Evolutionary conservation across 2,888 invertebrate genomes (phyloP), one percentile per base, ranked within the genome.

Genomic region (Xestia xanthographa): DNA sequence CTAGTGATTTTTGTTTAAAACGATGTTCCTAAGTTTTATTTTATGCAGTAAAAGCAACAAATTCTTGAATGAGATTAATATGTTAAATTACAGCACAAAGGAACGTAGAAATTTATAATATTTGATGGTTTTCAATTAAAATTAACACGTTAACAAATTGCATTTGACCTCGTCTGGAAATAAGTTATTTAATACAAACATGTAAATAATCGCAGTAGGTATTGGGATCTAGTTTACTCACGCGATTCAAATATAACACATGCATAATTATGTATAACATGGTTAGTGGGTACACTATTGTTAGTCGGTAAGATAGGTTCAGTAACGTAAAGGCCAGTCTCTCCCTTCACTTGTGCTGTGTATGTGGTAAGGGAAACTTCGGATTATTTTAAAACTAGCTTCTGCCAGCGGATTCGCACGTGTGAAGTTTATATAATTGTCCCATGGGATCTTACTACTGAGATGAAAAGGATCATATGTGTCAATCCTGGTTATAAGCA

Each of bases 221-320:
- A 73, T 80, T 67, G 70, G 69, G 63, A 80, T 73, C 58, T 70
- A 65, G 75, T 72, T 53, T 56, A 65, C 53, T 60, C 77, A 80
- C 70, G 84, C 80, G 76, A 82, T 41, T 17, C n/a, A 70, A 69
- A 66, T 50, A 62, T n/a, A 62, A 20, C 60, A 41, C 62, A n/a
- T 62, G 22, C 9, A 20, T 26, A 50, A 0, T 45, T 53, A 50
- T 69, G 29, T 62, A 50, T 70, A 66, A 65, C 43, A 70, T 56
- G 22, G 66, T 43, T 72, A 34, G 34, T 34, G 34, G 34, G 1
- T 2, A 58, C 29, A 48, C 20, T 76, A 62, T 22, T 17, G 56
- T 56, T 29, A 56, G 53, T 56, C 72, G 17, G 56, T 29, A 14
- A 29, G 14, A 38, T 62, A 53, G 17, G 22, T 20, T 29, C 26